Percentiles rank a stretch among this genome's conserved stretches.
Evolutionary conservation across 2,113 vertebrate genomes (phyloP).

Genomic region (Clarias macrocephalus): DNA sequence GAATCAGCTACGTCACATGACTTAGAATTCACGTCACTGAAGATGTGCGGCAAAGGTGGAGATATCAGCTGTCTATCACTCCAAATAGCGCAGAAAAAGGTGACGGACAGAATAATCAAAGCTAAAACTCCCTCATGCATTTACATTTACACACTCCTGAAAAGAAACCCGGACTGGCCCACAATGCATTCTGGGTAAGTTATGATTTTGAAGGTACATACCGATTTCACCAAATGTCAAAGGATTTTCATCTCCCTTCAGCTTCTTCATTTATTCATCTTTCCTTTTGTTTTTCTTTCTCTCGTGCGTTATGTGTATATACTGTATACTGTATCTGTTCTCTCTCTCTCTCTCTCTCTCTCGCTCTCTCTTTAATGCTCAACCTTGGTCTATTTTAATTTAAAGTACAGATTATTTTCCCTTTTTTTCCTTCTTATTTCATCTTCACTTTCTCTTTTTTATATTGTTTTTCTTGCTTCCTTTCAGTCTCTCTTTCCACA

Average conservation of each 20-base stretch:
- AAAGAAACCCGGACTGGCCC: neutral
- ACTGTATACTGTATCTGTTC: too few relatives aligned
- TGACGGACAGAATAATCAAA: neutral
- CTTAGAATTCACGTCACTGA: neutral
- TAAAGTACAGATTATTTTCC: too few relatives aligned
- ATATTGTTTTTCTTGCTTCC: neutral
- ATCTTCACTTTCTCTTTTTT: too few relatives aligned
- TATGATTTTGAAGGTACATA: neutral
- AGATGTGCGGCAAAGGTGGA: neutral
- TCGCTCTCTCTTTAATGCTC: too few relatives aligned
- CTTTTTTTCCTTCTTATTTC: neutral
- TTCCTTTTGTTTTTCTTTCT: too few relatives aligned
- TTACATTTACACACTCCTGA: neutral
- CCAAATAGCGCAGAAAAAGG: neutral
- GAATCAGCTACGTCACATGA: neutral
- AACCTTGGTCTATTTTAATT: too few relatives aligned
- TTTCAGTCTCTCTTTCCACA: neutral
- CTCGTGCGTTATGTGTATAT: too few relatives aligned
- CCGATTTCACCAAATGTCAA: too few relatives aligned
- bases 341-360: too few relatives aligned
- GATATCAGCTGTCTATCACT: neutral
- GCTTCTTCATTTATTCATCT: too few relatives aligned
- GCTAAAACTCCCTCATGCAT: too few relatives aligned
- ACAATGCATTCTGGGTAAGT: neutral
- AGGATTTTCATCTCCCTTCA: too few relatives aligned